Evolutionary conservation across 2,797 vertebrate genomes (phyloP).

Genomic region (Neostethus bicornis): DNA sequence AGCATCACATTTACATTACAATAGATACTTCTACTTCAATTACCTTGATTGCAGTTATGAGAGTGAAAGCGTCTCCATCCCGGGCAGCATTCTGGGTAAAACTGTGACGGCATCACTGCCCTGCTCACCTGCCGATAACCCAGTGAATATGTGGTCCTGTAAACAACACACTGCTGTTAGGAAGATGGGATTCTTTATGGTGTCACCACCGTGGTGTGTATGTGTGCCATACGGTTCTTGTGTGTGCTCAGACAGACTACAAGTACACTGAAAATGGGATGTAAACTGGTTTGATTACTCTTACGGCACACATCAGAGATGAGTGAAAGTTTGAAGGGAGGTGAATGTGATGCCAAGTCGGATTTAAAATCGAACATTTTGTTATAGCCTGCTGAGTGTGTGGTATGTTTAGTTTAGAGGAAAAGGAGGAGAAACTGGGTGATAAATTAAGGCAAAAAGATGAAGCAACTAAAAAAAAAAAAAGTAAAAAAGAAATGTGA

Average conservation of each 20-base stretch:
- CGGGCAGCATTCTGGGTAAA: conserved; percentile 84
- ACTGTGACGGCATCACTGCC: conserved; percentile 29
- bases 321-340: conserved; percentile 23
- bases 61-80: conserved; percentile 84
- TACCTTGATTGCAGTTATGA: conserved; percentile 87
- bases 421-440: background rate
- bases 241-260: conserved; percentile 19
- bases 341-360: conserved; percentile 5
- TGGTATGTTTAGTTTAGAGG: conserved; percentile 32
- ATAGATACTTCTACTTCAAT: conserved; percentile 10
- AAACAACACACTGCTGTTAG: conserved; percentile 17
- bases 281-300: conserved; percentile 13
- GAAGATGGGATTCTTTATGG: conserved; percentile 7
- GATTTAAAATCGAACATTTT: conserved; percentile 17
- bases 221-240: conserved; percentile 8
- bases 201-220: conserved; percentile 12
- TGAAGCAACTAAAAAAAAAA: conserved; percentile 2
- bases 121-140: conserved; percentile 82
- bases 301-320: conserved; percentile 26
- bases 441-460: conserved; percentile 20
- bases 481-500: background rate
- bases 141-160: conserved; percentile 87
- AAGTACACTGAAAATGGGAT: conserved; percentile 21
- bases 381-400: conserved; percentile 30
- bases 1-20: background rate